Percentiles rank a stretch among this genome's conserved stretches.
These are phyloP conservation scores for Simalia tracyae DNA, from an alignment of 2,797 vertebrate species.

Conservation along the genomic window DNA sequence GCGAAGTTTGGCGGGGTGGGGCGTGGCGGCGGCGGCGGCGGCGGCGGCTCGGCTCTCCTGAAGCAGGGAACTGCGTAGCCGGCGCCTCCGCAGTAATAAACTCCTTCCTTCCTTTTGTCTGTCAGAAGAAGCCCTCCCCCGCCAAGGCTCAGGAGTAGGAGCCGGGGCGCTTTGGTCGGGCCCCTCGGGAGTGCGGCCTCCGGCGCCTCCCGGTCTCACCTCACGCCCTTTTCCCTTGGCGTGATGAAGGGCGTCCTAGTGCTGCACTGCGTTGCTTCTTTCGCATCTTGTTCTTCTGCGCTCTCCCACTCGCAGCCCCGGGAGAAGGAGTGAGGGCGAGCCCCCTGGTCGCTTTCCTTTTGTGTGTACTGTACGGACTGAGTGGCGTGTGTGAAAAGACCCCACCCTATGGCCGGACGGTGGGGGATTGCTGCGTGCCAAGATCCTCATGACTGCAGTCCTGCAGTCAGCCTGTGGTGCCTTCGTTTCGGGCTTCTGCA, in stretches of 20 bases:
- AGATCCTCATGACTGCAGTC: slow-evolving; percentile 20
- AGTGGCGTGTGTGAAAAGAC: slow-evolving; percentile 6
- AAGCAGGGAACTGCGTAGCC: slow-evolving; percentile 28
- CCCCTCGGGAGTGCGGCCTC: not conserved
- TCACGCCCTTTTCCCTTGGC: not conserved
- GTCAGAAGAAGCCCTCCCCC: not conserved
- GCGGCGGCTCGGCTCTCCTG: slow-evolving; percentile 28
- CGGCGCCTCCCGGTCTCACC: not conserved
- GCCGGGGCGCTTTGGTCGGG: not conserved
- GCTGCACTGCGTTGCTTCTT: not conserved
- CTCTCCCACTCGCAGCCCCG: not conserved
- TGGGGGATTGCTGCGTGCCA: slow-evolving; percentile 2
- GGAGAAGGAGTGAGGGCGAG: not conserved
- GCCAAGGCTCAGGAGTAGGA: not conserved
- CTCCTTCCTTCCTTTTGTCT: slow-evolving; percentile 40
- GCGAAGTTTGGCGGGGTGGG: not conserved
- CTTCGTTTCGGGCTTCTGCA: slow-evolving; percentile 28
- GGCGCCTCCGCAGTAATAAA: slow-evolving; percentile 59
- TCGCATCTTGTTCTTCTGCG: not conserved
- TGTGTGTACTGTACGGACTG: not conserved
- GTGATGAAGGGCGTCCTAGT: not conserved
- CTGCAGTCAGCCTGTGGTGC: slow-evolving; percentile 47
- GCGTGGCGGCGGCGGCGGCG: not conserved
- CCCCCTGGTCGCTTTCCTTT: not conserved
- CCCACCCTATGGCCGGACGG: not conserved